Conservation (phyloP, 2,888 invertebrate species). For the Platerodrilus igneus region DNA sequence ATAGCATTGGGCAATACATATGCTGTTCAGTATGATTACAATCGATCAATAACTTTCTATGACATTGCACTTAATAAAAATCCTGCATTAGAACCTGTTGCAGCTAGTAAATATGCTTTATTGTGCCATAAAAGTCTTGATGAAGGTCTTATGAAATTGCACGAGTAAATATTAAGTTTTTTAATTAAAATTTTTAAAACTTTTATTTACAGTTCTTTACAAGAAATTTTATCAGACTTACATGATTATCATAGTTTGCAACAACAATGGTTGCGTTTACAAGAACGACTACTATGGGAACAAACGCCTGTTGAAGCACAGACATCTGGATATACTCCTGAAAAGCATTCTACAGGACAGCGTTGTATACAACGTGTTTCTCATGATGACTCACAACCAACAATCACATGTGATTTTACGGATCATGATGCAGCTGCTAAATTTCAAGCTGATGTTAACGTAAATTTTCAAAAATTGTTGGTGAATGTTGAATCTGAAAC, state of each 20-base stretch:
- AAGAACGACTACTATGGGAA: slow-evolving; percentile 55
- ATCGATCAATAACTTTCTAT: slow-evolving; percentile 63
- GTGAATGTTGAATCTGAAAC: slow-evolving; percentile 52
- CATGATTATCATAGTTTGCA: slow-evolving; percentile 61
- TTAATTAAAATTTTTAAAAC: slow-evolving; percentile 12
- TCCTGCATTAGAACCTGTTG: slow-evolving; percentile 58
- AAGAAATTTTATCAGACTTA: slow-evolving; percentile 58
- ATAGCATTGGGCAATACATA: slow-evolving; percentile 71
- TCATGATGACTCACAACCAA: slow-evolving; percentile 41
- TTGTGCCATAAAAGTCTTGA: slow-evolving; percentile 64
- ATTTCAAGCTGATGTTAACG: slow-evolving; percentile 46
- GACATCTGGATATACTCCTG: slow-evolving; percentile 40
- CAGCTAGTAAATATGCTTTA: slow-evolving; percentile 60
- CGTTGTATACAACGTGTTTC: slow-evolving; percentile 45
- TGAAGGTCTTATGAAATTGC: slow-evolving; percentile 57
- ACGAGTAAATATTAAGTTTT: slow-evolving; percentile 53
- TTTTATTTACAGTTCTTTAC: slow-evolving; percentile 51
- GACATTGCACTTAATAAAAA: slow-evolving; percentile 63
- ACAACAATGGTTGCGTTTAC: slow-evolving; percentile 56
- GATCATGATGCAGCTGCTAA: slow-evolving; percentile 45
- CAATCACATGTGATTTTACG: slow-evolving; percentile 44
- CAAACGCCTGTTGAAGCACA: slow-evolving; percentile 48
- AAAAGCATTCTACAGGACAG: slow-evolving; percentile 41
- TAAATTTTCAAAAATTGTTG: slow-evolving; percentile 48
- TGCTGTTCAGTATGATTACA: slow-evolving; percentile 65